Base-by-base conservation (phyloP, 2,797 vertebrate genomes). In the Thaleichthys pacificus region DNA sequence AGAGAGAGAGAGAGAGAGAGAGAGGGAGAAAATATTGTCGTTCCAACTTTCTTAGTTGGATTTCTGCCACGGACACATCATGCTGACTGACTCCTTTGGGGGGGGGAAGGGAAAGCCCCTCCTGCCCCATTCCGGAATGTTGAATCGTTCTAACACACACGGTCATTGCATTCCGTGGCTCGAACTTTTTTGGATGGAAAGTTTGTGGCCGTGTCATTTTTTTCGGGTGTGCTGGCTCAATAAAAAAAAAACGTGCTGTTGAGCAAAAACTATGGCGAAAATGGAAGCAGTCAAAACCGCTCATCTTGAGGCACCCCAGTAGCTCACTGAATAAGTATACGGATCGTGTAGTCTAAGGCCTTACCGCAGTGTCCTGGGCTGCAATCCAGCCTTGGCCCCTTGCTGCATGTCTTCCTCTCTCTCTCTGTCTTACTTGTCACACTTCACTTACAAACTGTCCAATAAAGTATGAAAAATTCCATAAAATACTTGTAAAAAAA, bases 31-130 rank as follows among this genome's bases (percentile, higher is more conserved):
- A 42, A 42, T 42, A 42, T 42, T n/a, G 51, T 56, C 19, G 51
- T 49, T 63, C 57, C 6, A 19, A 19, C 42, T 64, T 61, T 92
- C 91, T 93, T 72, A 66, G 83, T 78, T 85, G 77, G 60, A 58
- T 54, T 22, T 19, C 32, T 49, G 73, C 51, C 67, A 65, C 17
- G 12, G 51, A 47, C 35, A 8, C 35, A 30, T 63, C 73, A 54
- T 8, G 1, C 35, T 35, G 62, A 71, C 61, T 65, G 28, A 38
- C 15, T 62, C 42, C 30, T 63, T 28, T 21, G 68, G 68, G 60
- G 19, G 21, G n/a, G n/a, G 58, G 58, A 30, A 6, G 19, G 4
- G 4, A 5, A 24, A 4, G 7, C 47, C n/a, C 47, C 22, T 64
- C 24, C 32, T 32, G 19, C 19, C n/a, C 38, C 12, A 17, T 57